Percentiles rank a stretch among this genome's conserved stretches.
Conservation (phyloP, 1,140 invertebrate genomes). For the Drosophila ambigua region DNA sequence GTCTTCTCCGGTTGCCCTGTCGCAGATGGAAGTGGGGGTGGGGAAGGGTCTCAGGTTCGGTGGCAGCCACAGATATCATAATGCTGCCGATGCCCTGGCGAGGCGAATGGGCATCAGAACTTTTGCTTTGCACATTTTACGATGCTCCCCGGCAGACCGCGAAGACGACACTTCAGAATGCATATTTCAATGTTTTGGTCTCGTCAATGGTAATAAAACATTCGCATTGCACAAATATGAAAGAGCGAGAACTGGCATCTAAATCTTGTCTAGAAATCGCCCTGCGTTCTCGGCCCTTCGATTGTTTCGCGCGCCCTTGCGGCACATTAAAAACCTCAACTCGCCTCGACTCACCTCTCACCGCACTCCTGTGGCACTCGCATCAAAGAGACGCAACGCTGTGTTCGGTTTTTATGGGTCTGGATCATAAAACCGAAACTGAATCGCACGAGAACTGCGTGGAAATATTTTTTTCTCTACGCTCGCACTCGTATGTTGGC, state of each 20-base stretch:
- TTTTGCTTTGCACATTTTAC: conserved; percentile 47
- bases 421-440: conserved; percentile 74
- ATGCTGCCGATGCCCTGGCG: too few relatives aligned
- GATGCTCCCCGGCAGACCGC: conserved; percentile 32
- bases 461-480: conserved; percentile 55
- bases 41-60: conserved; percentile 1
- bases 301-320: conserved; percentile 68
- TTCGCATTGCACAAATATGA: conserved; percentile 65
- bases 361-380: conserved; percentile 60
- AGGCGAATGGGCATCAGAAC: conserved; percentile 36
- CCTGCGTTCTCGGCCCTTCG: conserved; percentile 56
- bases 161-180: conserved; percentile 71
- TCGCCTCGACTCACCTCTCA: conserved; percentile 11
- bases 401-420: conserved; percentile 72
- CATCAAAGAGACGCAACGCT: conserved; percentile 66
- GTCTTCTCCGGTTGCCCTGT: conserved; percentile 31
- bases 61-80: too few relatives aligned
- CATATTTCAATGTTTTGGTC: conserved; percentile 76
- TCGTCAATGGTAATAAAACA: conserved; percentile 75
- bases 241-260: conserved; percentile 57
- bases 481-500: conserved; percentile 9
- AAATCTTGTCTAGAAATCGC: conserved; percentile 74
- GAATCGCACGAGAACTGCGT: conserved; percentile 61
- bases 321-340: conserved; percentile 70
- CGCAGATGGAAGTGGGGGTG: not conserved